Base-by-base conservation (phyloP, 2,113 vertebrate genomes). In the Chloropsis cyanopogon region DNA sequence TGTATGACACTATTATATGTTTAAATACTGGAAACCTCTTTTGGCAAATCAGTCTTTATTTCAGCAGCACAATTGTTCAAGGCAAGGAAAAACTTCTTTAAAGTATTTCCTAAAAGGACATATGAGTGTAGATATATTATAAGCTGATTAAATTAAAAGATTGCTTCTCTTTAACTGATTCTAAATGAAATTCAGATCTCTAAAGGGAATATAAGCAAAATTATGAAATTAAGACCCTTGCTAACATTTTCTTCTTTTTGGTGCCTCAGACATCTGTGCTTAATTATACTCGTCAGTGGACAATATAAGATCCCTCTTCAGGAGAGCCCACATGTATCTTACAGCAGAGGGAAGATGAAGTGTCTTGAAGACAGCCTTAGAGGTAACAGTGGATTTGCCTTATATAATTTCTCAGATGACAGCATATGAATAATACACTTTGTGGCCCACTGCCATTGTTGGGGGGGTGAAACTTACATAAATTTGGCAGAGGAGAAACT, bases 241-340 rank as follows among this genome's bases (percentile, higher is more conserved):
- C 14, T 77, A 88, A 63, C 66, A 83, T 73, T 65, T 59, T 50
- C 12, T 93, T 53, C 23, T 90, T 86, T 83, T 66, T 86, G 70
- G 59, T 93, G 86, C 64, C 71, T 88, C 79, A 77, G 56, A 68
- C 71, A 92, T 86, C 86, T 96, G 76, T 86, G 44, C 35, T 73
- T 60, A 88, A 86, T 92, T 90, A 49, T n/a, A 75, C 37, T 81
- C 86, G 76, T 73, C 75, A 83, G 86, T 70, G 88, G 66, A 93
- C 88, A 90, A 90, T 56, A 52, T 28, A 65, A 73, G 37, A 8
- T 37, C 37, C 39, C 37, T 90, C 46, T 90, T 86, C 6, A 2
- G 59, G 54, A 14, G 52, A 90, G 41, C 66, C 81, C 72, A 63
- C 46, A 52, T 46, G 14, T 54, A 86, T 70, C 70, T 59, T 63